Conservation (phyloP, 2,888 invertebrate genomes). For the Tiliacea citrago region DNA sequence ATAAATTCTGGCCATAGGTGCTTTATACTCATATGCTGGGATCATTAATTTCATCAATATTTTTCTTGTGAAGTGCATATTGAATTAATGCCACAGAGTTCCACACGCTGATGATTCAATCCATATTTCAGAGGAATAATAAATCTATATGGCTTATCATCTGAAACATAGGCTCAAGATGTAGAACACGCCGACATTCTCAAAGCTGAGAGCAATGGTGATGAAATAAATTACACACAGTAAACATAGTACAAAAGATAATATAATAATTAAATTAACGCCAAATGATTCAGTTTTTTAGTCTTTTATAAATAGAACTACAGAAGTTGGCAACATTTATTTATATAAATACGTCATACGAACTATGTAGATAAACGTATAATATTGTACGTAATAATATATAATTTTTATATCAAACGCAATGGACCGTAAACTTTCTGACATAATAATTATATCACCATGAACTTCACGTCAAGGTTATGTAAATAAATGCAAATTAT, state of each 20-base stretch:
- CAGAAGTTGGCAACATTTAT: neutral
- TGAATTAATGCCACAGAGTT: too few relatives aligned
- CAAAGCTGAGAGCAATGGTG: neutral
- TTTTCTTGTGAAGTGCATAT: too few relatives aligned
- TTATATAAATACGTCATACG: neutral
- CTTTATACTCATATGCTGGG: too few relatives aligned
- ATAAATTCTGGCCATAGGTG: too few relatives aligned
- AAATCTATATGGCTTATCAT: too few relatives aligned
- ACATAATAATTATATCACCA: slow-evolving; percentile 36
- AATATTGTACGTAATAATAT: neutral
- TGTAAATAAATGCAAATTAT: slow-evolving; percentile 11
- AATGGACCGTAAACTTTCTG: slow-evolving; percentile 35
- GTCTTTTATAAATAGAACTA: neutral
- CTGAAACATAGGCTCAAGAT: too few relatives aligned
- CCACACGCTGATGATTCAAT: too few relatives aligned
- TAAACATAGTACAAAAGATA: neutral
- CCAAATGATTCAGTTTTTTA: neutral
- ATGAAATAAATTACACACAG: neutral
- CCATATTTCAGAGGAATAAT: too few relatives aligned
- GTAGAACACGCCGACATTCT: too few relatives aligned
- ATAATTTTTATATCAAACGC: slow-evolving; percentile 1
- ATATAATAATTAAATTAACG: neutral
- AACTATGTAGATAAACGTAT: neutral
- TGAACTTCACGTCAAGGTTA: slow-evolving; percentile 50
- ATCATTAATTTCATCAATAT: too few relatives aligned